Base-by-base conservation (phyloP, 2,888 invertebrate genomes). In the Dicycla oo region DNA sequence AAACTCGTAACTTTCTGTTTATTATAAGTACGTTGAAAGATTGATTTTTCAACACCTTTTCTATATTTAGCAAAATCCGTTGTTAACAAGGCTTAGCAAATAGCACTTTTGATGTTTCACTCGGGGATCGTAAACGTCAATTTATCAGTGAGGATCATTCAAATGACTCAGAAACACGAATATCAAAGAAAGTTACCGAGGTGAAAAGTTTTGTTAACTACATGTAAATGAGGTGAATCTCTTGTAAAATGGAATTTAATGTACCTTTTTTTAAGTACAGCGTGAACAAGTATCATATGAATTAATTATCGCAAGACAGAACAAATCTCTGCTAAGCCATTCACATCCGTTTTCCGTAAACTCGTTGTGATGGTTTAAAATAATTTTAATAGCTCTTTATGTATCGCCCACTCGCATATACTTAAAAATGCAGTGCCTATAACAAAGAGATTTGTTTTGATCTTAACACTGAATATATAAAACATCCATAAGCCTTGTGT, bases 1-100 rank as follows among this genome's bases (percentile, higher is more conserved):
- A 81, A 79, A 78, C 73, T 69, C 75, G 66, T 84, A 81, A 74
- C 51, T 58, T 49, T 60, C 51, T 34, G 51, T 84, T 84, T 81
- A 76, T 79, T 75, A 66, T 49, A 38, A 45, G 43, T 71, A 38
- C 47, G 43, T 71, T n/a, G 81, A 87, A 56, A 66, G 87, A 87
- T 86, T 63, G 74, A 79, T 78, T 68, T 38, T 78, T 75, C 75
- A 69, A 56, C 53, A 73, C 53, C 23, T 77, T 73, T 67, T 66
- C 49, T 51, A 56, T 51, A 54, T 73, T 68, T 58, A 26, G 23
- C 51, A 51, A 51, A 72, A 7, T 60, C 60, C 20, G 30, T 72
- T 70, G 67, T 71, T 11, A 47, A 73, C 75, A 77, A 66, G 51
- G 2, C 34, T 51, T 58, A 18, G 18, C 23, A 61, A n/a, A 57